phyloP scores from a whole-genome alignment of 35 echinoderm and acorn worm genomes.

The Patiria miniata region DNA sequence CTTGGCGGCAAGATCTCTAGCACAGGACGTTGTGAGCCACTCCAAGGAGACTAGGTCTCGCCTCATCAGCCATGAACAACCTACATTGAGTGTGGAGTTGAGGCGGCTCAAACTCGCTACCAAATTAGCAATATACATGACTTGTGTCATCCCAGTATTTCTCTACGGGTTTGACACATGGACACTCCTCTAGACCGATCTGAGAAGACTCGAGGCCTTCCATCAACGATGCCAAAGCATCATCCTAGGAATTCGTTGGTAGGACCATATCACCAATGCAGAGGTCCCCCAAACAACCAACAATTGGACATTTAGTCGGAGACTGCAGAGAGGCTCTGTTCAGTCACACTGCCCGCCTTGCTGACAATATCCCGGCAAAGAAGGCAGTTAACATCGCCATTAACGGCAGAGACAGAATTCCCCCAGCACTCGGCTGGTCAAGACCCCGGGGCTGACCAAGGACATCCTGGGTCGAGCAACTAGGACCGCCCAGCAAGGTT shows the following conservation, averaged over 20 bases:
- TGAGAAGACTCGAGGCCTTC: conserved; percentile 2
- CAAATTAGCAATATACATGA: too few species aligned
- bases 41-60: too few species aligned
- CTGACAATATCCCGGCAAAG: neutral
- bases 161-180: too few species aligned
- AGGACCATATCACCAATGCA: neutral
- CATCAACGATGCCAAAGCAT: neutral
- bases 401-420: neutral
- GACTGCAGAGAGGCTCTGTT: neutral
- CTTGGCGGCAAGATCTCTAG: conserved; percentile 1
- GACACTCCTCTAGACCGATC: too few species aligned
- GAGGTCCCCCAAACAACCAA: neutral
- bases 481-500: too few species aligned
- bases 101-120: too few species aligned
- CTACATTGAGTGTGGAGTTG: too few species aligned
- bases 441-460: neutral
- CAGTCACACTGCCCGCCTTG: neutral
- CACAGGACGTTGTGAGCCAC: neutral
- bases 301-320: neutral
- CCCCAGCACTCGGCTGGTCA: neutral
- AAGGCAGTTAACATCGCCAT: neutral
- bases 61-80: too few species aligned
- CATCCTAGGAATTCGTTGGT: neutral
- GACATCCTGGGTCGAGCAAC: neutral
- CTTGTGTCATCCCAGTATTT: too few species aligned